These are phyloP conservation scores for Oreotrochilus melanogaster DNA, from an alignment of 2,113 vertebrate genomes.

Conservation along the genomic window DNA sequence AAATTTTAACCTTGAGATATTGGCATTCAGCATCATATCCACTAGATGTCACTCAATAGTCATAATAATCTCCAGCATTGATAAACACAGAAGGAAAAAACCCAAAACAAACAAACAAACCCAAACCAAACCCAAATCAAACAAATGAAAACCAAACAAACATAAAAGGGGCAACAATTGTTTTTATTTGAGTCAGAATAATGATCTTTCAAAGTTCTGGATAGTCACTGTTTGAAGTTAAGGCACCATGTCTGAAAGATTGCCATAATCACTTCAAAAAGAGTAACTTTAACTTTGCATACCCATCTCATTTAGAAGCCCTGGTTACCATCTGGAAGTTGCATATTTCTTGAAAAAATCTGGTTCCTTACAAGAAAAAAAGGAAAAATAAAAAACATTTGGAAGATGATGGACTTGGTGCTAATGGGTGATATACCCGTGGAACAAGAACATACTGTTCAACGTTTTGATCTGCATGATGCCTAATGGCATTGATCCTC, in stretches of 20 bases:
- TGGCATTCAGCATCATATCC: background rate
- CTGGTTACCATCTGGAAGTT: background rate
- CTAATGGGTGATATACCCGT: background rate
- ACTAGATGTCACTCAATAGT: conserved; percentile 79
- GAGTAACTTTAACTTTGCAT: background rate
- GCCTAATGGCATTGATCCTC: background rate
- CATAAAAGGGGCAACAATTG: background rate
- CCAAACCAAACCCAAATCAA: too few relatives aligned
- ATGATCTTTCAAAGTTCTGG: background rate
- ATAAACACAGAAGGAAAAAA: too few relatives aligned
- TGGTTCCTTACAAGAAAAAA: background rate
- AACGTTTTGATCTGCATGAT: background rate
- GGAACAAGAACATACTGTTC: background rate
- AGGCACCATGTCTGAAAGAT: background rate
- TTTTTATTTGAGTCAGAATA: background rate
- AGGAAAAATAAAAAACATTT: background rate
- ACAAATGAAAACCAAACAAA: too few relatives aligned
- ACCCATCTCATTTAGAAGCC: background rate
- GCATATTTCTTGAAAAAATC: background rate
- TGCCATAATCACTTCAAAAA: background rate
- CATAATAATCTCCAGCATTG: background rate
- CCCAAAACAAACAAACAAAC: too few relatives aligned
- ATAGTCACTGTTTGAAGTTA: background rate
- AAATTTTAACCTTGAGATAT: background rate
- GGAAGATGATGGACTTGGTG: background rate